phyloP scores from a whole-genome alignment of 2,888 invertebrate genomes.

The Pelosia muscerda region DNA sequence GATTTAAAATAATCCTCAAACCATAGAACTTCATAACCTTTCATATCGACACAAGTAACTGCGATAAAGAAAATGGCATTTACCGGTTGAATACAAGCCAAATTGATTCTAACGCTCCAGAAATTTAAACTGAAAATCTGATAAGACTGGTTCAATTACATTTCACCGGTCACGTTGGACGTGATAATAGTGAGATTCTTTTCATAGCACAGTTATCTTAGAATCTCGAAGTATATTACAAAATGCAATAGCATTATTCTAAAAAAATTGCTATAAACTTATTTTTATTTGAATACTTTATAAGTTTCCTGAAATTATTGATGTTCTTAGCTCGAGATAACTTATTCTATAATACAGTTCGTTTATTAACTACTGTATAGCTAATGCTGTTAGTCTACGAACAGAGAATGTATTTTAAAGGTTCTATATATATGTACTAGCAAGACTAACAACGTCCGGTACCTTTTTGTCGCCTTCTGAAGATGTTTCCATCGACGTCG shows the following conservation, averaged over 20 bases:
- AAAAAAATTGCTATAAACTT: too few relatives aligned
- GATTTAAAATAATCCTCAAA: conserved; percentile 33
- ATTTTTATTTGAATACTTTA: too few relatives aligned
- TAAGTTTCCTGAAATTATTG: too few relatives aligned
- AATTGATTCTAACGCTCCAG: conserved; percentile 45
- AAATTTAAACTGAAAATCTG: conserved; percentile 46
- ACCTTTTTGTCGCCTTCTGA: too few relatives aligned
- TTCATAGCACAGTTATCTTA: conserved; percentile 27
- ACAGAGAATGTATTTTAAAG: not conserved
- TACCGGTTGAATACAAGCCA: conserved; percentile 45
- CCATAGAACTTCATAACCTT: conserved; percentile 43
- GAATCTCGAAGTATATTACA: conserved; percentile 26
- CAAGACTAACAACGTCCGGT: not conserved
- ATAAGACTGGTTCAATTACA: conserved; percentile 46
- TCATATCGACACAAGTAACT: conserved; percentile 43
- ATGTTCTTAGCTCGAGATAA: too few relatives aligned
- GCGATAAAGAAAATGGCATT: conserved; percentile 36
- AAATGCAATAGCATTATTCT: too few relatives aligned
- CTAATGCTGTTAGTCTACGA: too few relatives aligned
- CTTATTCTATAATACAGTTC: too few relatives aligned
- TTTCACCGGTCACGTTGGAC: conserved; percentile 36
- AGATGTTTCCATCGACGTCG: not conserved
- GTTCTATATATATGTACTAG: not conserved
- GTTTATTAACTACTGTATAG: too few relatives aligned
- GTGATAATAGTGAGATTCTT: conserved; percentile 39